phyloP scores from a whole-genome alignment of 30 jellyfish, hydroid and myxozoan species.

The Aurelia sp. region DNA sequence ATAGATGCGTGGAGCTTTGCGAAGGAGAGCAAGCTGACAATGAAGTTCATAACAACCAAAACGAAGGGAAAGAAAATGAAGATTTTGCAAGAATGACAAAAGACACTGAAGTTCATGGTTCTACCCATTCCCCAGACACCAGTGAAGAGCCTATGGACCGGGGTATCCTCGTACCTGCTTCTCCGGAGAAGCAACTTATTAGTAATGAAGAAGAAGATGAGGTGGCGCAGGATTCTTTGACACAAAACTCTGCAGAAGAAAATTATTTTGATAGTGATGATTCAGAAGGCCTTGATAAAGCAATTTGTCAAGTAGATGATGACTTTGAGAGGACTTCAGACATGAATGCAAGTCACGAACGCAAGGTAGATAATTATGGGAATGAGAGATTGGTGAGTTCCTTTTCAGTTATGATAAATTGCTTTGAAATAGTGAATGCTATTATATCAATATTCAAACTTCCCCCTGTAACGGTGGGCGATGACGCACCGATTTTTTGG shows the following conservation, averaged over 20 bases:
- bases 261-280: constrained; percentile 9
- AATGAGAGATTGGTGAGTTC: too few relatives aligned
- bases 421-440: too few relatives aligned
- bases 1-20: too few relatives aligned
- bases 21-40: neutral
- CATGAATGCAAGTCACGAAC: neutral
- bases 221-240: too few relatives aligned
- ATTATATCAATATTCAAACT: too few relatives aligned
- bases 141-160: too few relatives aligned
- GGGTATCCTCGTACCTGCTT: too few relatives aligned
- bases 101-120: neutral
- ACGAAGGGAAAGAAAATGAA: neutral
- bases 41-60: neutral
- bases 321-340: neutral
- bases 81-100: neutral
- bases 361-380: neutral
- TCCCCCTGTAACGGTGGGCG: too few relatives aligned
- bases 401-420: too few relatives aligned
- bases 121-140: too few relatives aligned
- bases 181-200: neutral
- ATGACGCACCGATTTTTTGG: too few relatives aligned
- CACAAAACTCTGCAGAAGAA: constrained; percentile 6
- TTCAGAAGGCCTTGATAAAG: constrained; percentile 24
- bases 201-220: neutral
- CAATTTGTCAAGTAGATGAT: constrained; percentile 15